These are phyloP conservation scores for Falco columbarius DNA, from an alignment of 2,797 vertebrate genomes.

Conservation along the genomic window DNA sequence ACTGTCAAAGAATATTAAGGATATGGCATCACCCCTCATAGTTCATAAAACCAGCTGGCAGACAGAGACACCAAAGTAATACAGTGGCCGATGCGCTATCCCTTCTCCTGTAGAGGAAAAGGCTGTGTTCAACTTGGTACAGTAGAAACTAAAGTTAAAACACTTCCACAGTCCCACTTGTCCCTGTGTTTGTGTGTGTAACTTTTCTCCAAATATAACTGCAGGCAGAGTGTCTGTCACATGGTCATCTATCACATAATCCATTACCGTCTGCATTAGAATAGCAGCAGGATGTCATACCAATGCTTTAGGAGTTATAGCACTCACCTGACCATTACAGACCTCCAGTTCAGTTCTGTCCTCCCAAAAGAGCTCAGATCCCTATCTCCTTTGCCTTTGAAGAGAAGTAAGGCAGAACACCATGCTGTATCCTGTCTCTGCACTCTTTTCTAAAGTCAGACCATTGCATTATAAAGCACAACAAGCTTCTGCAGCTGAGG, in stretches of 20 bases:
- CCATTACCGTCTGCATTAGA: neutral
- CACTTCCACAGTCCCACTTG: neutral
- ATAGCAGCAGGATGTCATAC: neutral
- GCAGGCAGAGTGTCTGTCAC: neutral
- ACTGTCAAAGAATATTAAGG: conserved; percentile 77
- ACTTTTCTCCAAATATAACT: neutral
- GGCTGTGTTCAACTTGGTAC: neutral
- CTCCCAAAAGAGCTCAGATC: neutral
- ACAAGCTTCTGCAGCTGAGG: neutral
- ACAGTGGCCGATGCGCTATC: conserved; percentile 6
- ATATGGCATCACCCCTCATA: conserved; percentile 53
- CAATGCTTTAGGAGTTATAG: neutral
- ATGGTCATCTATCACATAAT: neutral
- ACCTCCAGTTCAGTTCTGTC: neutral
- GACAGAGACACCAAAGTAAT: conserved; percentile 38
- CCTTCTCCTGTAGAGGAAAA: conserved; percentile 23
- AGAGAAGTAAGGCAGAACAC: neutral
- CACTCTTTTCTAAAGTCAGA: neutral
- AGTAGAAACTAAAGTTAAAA: neutral
- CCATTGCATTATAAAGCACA: neutral
- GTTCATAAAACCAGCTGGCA: conserved; percentile 66
- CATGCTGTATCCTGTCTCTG: neutral
- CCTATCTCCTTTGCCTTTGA: neutral
- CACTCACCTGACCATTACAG: neutral
- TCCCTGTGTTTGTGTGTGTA: neutral